Conservation (phyloP, 2,113 vertebrate genomes). For the Benitochromis conjunctus region DNA sequence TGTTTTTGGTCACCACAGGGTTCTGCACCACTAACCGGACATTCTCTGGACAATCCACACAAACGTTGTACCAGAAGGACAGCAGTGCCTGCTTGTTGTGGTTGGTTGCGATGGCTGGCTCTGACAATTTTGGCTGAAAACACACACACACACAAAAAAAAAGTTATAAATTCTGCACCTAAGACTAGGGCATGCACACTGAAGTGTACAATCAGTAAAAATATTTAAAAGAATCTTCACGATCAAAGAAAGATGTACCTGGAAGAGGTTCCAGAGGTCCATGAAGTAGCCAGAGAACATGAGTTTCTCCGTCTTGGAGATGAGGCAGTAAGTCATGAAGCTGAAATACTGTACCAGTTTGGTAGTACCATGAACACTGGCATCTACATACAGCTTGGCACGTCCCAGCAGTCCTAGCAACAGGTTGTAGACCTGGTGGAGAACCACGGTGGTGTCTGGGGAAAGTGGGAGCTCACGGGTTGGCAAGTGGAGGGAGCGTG, state of each 20-base stretch:
- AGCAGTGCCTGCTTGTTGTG: slow-evolving; percentile 99
- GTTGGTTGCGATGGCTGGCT: slow-evolving; percentile 98
- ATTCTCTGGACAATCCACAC: slow-evolving; percentile 95
- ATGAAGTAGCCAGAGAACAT: slow-evolving; percentile 99
- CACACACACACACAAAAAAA: background rate
- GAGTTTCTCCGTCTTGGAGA: slow-evolving; percentile 98
- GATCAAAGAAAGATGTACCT: slow-evolving; percentile 44
- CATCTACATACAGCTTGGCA: slow-evolving; percentile 97
- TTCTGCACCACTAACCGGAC: slow-evolving; percentile 98
- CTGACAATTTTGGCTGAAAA: slow-evolving; percentile 90
- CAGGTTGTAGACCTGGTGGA: slow-evolving; percentile 97
- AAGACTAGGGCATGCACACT: background rate
- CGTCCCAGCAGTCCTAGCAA: slow-evolving; percentile 93
- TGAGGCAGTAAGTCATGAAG: slow-evolving; percentile 99
- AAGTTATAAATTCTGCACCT: background rate
- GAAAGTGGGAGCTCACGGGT: slow-evolving; percentile 95
- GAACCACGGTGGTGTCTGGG: slow-evolving; percentile 94
- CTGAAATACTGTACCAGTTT: slow-evolving; percentile 99
- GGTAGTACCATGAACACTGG: slow-evolving; percentile 95
- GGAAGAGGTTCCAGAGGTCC: slow-evolving; percentile 99
- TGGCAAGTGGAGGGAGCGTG: slow-evolving; percentile 94
- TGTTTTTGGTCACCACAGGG: slow-evolving; percentile 98
- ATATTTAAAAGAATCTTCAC: background rate
- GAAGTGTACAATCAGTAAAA: background rate
- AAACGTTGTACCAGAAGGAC: slow-evolving; percentile 99